A percentile compares a stretch with the other conserved stretches of the same genome.
Conservation (phyloP, 2,797 vertebrate genomes). For the Semaprochilodus insignis region DNA sequence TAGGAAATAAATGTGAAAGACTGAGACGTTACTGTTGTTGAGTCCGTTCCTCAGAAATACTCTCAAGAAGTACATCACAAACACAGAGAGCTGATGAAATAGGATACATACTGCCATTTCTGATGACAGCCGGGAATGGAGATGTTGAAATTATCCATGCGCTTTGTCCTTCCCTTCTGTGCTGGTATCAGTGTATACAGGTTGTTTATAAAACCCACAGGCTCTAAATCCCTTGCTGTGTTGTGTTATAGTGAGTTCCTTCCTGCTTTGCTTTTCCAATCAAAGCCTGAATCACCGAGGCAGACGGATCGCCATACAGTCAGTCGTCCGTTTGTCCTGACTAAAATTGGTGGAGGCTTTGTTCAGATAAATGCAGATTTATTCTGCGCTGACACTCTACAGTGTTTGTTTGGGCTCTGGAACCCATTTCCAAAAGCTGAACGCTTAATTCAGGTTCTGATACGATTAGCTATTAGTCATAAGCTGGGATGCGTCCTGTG, state of each 20-base stretch:
- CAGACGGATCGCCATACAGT: constrained; percentile 22
- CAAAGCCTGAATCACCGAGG: constrained; percentile 14
- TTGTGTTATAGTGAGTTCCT: constrained; percentile 30
- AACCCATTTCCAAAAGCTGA: constrained; percentile 4
- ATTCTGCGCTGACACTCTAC: constrained; percentile 28
- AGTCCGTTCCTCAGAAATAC: neutral
- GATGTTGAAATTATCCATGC: neutral
- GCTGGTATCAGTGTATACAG: constrained; percentile 7
- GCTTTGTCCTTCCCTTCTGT: neutral
- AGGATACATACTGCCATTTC: neutral
- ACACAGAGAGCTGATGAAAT: neutral
- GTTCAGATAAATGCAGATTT: constrained; percentile 48
- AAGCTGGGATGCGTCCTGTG: neutral
- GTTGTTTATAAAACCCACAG: constrained; percentile 4
- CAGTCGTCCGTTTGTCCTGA: constrained; percentile 15
- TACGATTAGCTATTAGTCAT: constrained; percentile 2
- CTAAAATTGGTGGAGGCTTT: constrained; percentile 23
- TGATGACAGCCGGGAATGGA: neutral
- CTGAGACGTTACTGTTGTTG: neutral
- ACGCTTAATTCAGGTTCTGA: neutral
- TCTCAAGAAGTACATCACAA: neutral
- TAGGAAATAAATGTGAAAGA: neutral
- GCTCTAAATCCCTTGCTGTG: constrained; percentile 3
- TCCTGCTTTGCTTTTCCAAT: constrained; percentile 13
- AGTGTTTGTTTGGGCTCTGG: constrained; percentile 5